These are phyloP conservation scores for Chalcis sispes DNA, from an alignment of 2,888 invertebrate genomes.

Conservation along the genomic window DNA sequence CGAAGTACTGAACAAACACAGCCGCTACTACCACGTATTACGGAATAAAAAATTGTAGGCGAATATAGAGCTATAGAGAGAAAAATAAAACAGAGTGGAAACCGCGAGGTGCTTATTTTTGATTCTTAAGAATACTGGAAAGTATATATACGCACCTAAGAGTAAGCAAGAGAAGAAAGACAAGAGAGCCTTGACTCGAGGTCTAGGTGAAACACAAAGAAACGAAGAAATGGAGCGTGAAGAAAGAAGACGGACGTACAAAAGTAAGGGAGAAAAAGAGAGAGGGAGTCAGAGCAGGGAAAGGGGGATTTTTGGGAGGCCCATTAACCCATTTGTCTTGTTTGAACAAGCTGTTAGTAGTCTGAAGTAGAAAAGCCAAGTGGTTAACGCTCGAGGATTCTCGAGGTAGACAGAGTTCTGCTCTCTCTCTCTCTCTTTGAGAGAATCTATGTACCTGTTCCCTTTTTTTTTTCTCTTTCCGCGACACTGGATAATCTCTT, in stretches of 20 bases:
- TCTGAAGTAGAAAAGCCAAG: slow-evolving; percentile 15
- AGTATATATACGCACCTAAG: not conserved
- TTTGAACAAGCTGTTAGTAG: slow-evolving; percentile 51
- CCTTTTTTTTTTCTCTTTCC: too few species aligned
- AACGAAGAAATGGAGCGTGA: slow-evolving; percentile 10
- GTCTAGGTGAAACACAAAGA: too few species aligned
- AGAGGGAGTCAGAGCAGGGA: slow-evolving; percentile 15
- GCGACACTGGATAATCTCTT: too few species aligned
- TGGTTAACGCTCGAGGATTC: not conserved
- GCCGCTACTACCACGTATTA: too few species aligned
- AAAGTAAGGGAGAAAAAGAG: not conserved
- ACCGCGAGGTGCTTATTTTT: too few species aligned
- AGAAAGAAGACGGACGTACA: not conserved
- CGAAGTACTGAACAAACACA: slow-evolving; percentile 12
- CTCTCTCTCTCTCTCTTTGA: too few species aligned
- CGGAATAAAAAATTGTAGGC: too few species aligned
- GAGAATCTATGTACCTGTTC: too few species aligned
- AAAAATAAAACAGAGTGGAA: not conserved
- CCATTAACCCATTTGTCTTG: slow-evolving; percentile 66
- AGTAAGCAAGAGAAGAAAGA: not conserved
- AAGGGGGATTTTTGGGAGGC: slow-evolving; percentile 59
- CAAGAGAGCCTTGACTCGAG: too few species aligned
- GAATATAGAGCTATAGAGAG: not conserved
- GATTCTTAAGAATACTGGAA: not conserved
- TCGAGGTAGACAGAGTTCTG: slow-evolving; percentile 3